Evolutionary conservation across 1,140 invertebrate species (phyloP), one percentile per base, ranked within the genome.

Genomic region (Notospermus geniculatus): DNA sequence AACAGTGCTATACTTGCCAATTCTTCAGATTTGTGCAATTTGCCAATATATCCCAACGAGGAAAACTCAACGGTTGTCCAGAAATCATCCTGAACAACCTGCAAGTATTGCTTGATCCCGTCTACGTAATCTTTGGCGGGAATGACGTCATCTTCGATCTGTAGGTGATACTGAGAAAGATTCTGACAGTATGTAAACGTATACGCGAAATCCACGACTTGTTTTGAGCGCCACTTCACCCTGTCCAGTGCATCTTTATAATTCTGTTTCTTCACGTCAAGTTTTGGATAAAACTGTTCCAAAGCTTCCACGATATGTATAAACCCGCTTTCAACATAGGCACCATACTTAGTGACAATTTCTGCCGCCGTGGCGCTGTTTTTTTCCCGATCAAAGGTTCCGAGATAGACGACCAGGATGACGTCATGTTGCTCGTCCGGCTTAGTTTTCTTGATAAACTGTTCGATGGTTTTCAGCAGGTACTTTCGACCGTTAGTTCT

Each of bases 61-160:
- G 76, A 69, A 64, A 80, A 76, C 64, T 80, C 77, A 4, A 81
- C 64, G 7, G 71, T 64, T 19, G 72, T 58, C 78, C 80, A 80
- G 19, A 50, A n/a, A 27, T 65, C 55, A 7, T 57, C 43, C 0
- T 39, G n/a, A n/a, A 39, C 22, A 2, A 13, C 32, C 4, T 57
- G 25, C 1, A 81, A 69, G 46, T 72, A 76, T 22, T 64, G 57
- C 46, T 68, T 69, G 32, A 79, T 77, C 25, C 73, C 70, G 17
- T 67, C 62, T 7, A 75, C 43, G 60, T 74, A 81, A 59, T 72
- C 64, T 2, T 64, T 54, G 2, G 75, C 76, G 7, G 67, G 61
- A n/a, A 73, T 60, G 1, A 81, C 75, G 61, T 81, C 80, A 64
- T 81, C 80, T 46, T 81, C 78, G 7, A 81, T 57, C 58, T 80